These are phyloP conservation scores for Xanthia icteritia DNA, from an alignment of 2,888 invertebrate genomes.

Conservation along the genomic window DNA sequence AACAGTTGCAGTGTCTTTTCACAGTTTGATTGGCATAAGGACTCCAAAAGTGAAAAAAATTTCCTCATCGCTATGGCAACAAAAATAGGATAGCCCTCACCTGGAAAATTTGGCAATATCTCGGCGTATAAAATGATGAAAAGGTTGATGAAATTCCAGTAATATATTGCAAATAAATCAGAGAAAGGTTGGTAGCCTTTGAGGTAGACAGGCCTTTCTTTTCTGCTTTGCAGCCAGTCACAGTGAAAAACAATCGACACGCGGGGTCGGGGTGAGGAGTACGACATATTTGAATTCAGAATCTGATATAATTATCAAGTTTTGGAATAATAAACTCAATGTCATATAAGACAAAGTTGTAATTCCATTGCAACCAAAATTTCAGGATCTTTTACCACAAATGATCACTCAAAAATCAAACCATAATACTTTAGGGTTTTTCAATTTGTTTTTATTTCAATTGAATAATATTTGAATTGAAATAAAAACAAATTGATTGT, in stretches of 20 bases:
- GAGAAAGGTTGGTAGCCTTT: slow-evolving; percentile 39
- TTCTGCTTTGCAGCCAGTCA: background rate
- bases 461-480: no score
- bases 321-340: background rate
- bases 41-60: no score
- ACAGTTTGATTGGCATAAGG: background rate
- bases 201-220: slow-evolving; percentile 12
- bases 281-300: background rate
- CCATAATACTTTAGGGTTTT: no score
- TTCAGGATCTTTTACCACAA: background rate
- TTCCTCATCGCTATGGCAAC: no score
- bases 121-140: slow-evolving; percentile 41
- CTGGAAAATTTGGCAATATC: slow-evolving; percentile 18
- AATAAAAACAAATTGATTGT: no score
- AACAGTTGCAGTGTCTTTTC: background rate
- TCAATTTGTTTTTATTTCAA: no score
- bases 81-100: no score
- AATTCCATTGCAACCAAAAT: background rate
- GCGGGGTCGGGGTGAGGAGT: no score
- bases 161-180: slow-evolving; percentile 30
- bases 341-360: background rate
- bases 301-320: background rate
- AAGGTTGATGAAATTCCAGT: slow-evolving; percentile 52
- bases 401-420: background rate
- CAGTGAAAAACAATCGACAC: slow-evolving; percentile 4